Conservation (phyloP, 2,113 vertebrate genomes). For the Cololabis saira region DNA sequence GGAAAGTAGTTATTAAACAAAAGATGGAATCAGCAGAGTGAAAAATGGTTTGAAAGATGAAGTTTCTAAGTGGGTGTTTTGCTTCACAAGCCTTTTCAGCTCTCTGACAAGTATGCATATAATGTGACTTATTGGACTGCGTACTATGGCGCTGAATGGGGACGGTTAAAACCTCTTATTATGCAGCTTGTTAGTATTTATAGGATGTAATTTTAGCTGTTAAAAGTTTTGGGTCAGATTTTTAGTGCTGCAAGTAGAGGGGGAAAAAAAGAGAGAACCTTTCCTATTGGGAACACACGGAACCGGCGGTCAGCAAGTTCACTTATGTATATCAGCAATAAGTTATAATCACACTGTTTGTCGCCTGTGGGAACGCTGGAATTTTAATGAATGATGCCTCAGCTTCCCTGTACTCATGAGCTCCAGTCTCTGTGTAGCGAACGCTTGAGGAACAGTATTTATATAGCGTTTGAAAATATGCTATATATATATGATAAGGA, state of each 20-base stretch:
- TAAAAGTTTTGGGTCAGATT: constrained; percentile 3
- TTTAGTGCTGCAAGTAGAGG: constrained; percentile 14
- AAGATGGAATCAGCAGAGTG: constrained; percentile 73
- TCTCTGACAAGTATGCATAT: constrained; percentile 55
- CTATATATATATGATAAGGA: background rate
- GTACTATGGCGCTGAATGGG: constrained; percentile 26
- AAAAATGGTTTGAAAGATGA: constrained; percentile 57
- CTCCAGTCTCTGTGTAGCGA: constrained; percentile 10
- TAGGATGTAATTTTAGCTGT: constrained; percentile 20
- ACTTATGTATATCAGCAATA: constrained; percentile 60
- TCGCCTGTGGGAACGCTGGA: constrained; percentile 55
- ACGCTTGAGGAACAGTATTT: constrained; percentile 9
- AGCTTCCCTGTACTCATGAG: constrained; percentile 17
- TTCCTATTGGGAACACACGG: constrained; percentile 39
- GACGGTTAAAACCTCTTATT: constrained; percentile 34
- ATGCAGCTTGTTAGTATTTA: constrained; percentile 42
- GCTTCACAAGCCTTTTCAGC: constrained; percentile 64
- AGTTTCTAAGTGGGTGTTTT: constrained; percentile 70
- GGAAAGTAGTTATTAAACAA: constrained; percentile 73
- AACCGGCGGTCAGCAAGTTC: constrained; percentile 53
- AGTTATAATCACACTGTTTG: constrained; percentile 60
- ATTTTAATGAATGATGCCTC: constrained; percentile 67
- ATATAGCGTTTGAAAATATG: constrained; percentile 10
- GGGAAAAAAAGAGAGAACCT: background rate
- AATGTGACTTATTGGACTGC: constrained; percentile 37